phyloP scores from a whole-genome alignment of 1,140 invertebrate genomes.

The Calliphora vicina region DNA sequence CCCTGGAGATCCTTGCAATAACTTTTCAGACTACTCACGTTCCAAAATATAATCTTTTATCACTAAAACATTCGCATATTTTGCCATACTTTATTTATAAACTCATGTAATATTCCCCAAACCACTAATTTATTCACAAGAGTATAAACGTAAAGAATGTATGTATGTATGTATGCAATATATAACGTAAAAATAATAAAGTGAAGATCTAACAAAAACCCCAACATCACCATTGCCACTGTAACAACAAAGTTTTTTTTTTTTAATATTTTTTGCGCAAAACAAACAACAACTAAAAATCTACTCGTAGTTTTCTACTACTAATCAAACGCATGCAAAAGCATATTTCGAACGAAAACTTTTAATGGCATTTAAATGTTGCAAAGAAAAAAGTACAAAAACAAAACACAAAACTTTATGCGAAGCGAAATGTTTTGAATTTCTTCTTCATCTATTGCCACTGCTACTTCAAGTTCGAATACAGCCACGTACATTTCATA shows the following conservation, averaged over 20 bases:
- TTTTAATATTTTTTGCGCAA: neutral
- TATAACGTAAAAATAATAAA: no score
- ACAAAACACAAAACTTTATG: no score
- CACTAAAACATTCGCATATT: neutral
- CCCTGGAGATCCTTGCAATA: no score
- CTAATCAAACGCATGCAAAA: conserved; percentile 21
- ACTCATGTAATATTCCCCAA: neutral
- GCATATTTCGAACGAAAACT: conserved; percentile 23
- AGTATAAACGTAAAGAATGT: neutral
- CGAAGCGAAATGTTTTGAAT: conserved; percentile 6
- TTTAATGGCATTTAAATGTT: conserved; percentile 35
- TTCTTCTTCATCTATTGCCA: neutral
- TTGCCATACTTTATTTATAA: neutral
- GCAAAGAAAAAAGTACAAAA: conserved; percentile 1
- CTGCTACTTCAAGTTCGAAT: neutral
- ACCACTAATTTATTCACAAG: neutral
- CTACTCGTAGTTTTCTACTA: neutral
- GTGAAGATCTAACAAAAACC: neutral
- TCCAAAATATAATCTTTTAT: neutral
- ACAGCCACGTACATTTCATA: neutral
- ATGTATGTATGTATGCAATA: no score
- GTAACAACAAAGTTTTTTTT: neutral
- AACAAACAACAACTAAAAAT: neutral
- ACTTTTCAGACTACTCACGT: no score
- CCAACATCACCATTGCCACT: no score